Conservation (phyloP, 2,113 vertebrate genomes). For the Sylvicapra grimmia region DNA sequence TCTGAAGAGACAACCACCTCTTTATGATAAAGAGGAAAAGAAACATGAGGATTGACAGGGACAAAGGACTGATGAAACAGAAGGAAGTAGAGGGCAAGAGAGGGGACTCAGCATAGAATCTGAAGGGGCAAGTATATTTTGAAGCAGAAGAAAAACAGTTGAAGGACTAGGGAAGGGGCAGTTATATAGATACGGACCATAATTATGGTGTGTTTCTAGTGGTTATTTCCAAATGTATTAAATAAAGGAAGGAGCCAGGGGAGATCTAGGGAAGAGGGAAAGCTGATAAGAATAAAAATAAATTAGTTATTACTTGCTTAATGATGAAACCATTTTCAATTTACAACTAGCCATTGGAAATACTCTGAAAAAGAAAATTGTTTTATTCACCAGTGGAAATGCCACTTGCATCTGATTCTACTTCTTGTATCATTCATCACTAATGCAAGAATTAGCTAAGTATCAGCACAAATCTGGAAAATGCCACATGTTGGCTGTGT, state of each 20-base stretch:
- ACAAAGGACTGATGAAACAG: not conserved
- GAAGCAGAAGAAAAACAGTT: not conserved
- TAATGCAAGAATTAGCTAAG: slow-evolving; percentile 26
- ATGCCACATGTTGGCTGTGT: not conserved
- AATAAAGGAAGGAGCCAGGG: not conserved
- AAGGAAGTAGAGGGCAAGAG: not conserved
- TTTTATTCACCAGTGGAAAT: slow-evolving; percentile 48
- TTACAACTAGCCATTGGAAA: slow-evolving; percentile 8
- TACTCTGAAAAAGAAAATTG: slow-evolving; percentile 43
- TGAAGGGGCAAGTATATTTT: not conserved
- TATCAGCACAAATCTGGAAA: not conserved
- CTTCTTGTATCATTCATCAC: slow-evolving; percentile 19
- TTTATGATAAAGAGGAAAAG: not conserved
- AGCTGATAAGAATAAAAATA: not conserved
- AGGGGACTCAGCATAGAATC: not conserved
- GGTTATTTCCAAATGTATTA: slow-evolving; percentile 35
- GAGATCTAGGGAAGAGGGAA: not conserved
- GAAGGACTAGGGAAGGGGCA: not conserved
- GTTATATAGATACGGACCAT: not conserved
- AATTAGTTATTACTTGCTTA: slow-evolving; percentile 41
- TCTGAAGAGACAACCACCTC: not conserved
- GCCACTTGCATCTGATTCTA: slow-evolving; percentile 4
- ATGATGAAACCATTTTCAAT: slow-evolving; percentile 36
- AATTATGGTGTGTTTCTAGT: not conserved
- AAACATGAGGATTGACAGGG: not conserved